Conservation (phyloP, 2,797 vertebrate genomes). For the Girardinus metallicus region DNA sequence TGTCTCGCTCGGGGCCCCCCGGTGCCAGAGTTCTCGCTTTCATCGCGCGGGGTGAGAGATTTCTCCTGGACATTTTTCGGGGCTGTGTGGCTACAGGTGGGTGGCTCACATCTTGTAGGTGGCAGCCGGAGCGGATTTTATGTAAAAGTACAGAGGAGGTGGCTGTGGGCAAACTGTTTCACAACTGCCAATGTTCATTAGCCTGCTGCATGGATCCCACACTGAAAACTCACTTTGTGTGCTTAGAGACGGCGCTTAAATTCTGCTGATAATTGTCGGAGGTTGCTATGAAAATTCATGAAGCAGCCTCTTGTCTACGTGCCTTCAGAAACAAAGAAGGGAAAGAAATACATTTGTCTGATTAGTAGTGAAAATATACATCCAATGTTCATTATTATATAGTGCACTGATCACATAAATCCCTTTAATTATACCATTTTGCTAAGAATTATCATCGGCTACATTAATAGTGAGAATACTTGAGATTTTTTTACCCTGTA, state of each 20-base stretch:
- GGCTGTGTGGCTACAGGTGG: slow-evolving; percentile 75
- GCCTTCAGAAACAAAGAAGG: no score
- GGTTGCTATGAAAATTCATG: slow-evolving; percentile 31
- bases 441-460: not conserved
- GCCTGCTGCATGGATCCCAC: slow-evolving; percentile 60
- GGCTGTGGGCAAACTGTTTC: slow-evolving; percentile 72
- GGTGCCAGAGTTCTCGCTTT: slow-evolving; percentile 75
- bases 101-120: slow-evolving; percentile 75
- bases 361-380: not conserved
- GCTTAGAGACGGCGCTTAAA: slow-evolving; percentile 55
- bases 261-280: slow-evolving; percentile 56
- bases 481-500: not conserved
- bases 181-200: slow-evolving; percentile 69
- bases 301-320: not conserved
- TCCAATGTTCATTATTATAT: not conserved
- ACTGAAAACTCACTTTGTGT: slow-evolving; percentile 56
- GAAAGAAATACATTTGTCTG: not conserved
- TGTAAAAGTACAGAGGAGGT: slow-evolving; percentile 72
- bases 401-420: not conserved
- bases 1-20: slow-evolving; percentile 70
- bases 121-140: slow-evolving; percentile 72
- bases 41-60: slow-evolving; percentile 74
- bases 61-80: slow-evolving; percentile 69
- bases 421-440: not conserved
- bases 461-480: not conserved